phyloP scores from a whole-genome alignment of 2,888 invertebrate genomes.

The Calameuta idolon region DNA sequence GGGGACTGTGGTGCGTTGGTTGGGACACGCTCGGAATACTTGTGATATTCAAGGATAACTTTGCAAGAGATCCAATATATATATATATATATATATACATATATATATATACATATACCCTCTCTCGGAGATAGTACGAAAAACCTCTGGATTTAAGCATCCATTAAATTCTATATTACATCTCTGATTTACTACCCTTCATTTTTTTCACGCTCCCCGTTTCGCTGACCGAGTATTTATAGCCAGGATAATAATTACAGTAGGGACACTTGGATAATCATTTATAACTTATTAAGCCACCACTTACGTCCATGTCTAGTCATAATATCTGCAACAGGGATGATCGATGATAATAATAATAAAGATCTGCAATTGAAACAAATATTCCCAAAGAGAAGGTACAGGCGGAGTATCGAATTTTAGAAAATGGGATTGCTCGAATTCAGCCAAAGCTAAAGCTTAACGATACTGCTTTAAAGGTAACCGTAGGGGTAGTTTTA shows the following conservation, averaged over 20 bases:
- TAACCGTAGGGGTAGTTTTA: background rate
- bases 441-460: background rate
- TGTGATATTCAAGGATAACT: background rate
- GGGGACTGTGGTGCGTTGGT: background rate
- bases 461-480: background rate
- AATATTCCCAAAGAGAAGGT: background rate
- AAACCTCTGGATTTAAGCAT: constrained; percentile 17
- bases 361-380: background rate
- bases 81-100: background rate
- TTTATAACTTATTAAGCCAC: background rate
- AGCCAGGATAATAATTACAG: background rate
- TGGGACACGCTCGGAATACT: background rate
- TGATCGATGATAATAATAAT: background rate
- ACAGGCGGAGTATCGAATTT: background rate
- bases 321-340: background rate
- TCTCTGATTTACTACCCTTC: background rate
- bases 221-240: background rate
- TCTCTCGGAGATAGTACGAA: background rate
- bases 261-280: background rate
- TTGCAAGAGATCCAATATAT: background rate
- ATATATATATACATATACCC: background rate
- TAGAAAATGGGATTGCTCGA: no score
- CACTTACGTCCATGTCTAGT: background rate
- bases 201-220: background rate
- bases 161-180: constrained; percentile 19